Evolutionary conservation across 2,113 vertebrate genomes (phyloP).

Genomic region (Petrocephalus zakoni): DNA sequence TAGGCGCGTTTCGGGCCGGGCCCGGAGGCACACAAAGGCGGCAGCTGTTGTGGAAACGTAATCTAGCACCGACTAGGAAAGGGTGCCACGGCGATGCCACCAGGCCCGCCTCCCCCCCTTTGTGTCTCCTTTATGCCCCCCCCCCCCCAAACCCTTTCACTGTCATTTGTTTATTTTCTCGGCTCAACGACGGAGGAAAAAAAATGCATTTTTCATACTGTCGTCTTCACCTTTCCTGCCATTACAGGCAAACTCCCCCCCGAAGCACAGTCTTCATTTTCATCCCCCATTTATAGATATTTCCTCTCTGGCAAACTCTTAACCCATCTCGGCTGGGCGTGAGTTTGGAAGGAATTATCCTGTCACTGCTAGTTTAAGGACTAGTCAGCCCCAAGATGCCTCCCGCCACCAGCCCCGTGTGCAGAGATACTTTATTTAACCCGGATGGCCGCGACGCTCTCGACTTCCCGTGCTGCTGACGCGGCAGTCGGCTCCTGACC

Average conservation of each 20-base stretch:
- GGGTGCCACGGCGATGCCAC: slow-evolving; percentile 27
- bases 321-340: not conserved
- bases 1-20: slow-evolving; percentile 72
- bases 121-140: not conserved
- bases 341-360: not conserved
- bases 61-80: slow-evolving; percentile 56
- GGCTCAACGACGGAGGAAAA: not conserved
- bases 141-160: not conserved
- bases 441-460: not conserved
- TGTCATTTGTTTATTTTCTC: not conserved
- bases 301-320: not conserved
- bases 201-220: not conserved
- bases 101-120: not conserved
- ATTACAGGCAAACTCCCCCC: not conserved
- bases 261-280: not conserved
- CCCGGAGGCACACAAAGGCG: slow-evolving; percentile 75
- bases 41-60: slow-evolving; percentile 79
- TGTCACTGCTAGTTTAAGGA: not conserved
- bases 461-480: not conserved
- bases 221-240: not conserved
- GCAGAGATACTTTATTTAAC: slow-evolving; percentile 10
- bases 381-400: not conserved
- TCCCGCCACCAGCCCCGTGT: not conserved
- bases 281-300: not conserved
- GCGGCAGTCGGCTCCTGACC: not conserved